Percentiles rank a stretch among this genome's conserved stretches.
Conservation (phyloP, 1,140 invertebrate species). For the Armadillidium nasatum region DNA sequence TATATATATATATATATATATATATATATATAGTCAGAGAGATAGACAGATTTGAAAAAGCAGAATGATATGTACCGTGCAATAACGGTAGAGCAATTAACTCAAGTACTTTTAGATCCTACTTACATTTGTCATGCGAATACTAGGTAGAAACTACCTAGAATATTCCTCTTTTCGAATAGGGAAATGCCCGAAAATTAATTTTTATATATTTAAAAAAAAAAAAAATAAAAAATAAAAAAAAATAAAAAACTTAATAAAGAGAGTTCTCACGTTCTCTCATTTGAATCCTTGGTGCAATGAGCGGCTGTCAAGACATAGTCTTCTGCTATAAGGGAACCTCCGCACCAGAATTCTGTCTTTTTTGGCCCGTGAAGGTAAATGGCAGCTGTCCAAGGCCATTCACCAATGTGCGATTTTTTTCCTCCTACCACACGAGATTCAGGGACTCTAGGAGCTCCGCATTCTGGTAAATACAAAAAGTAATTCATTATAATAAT, state of each 20-base stretch:
- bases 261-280: slow-evolving; percentile 68
- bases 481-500: neutral
- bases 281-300: slow-evolving; percentile 78
- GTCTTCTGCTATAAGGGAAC: slow-evolving; percentile 70
- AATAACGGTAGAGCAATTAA: too few species aligned
- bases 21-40: too few species aligned
- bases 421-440: slow-evolving; percentile 84
- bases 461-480: slow-evolving; percentile 55
- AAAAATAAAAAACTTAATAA: too few species aligned
- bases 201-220: slow-evolving; percentile 2
- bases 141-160: too few species aligned
- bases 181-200: too few species aligned
- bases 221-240: neutral
- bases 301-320: slow-evolving; percentile 87
- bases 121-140: too few species aligned
- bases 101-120: too few species aligned
- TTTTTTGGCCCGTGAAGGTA: slow-evolving; percentile 77
- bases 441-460: slow-evolving; percentile 70
- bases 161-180: too few species aligned
- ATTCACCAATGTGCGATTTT: slow-evolving; percentile 69
- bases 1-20: too few species aligned
- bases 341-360: slow-evolving; percentile 91
- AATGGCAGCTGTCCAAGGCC: slow-evolving; percentile 93
- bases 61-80: too few species aligned
- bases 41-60: too few species aligned